A percentile compares a stretch with the other conserved stretches of the same genome.
Conservation (phyloP, 2,113 vertebrate species). For the Puffinus mauretanicus region DNA sequence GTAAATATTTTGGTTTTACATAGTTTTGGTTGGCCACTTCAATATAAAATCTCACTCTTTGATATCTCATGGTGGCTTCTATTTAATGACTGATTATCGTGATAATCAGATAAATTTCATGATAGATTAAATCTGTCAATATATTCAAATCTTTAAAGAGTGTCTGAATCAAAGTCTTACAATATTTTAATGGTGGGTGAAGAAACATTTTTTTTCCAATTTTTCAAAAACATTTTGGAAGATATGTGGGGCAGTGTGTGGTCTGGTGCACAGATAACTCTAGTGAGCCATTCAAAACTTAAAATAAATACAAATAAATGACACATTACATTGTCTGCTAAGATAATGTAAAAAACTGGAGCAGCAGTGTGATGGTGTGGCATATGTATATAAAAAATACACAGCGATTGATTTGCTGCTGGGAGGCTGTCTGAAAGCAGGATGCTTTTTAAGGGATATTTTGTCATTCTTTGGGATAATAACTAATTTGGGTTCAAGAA, state of each 20-base stretch:
- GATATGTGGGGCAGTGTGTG: not conserved
- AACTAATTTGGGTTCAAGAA: not conserved
- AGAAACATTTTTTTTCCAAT: not conserved
- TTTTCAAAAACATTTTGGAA: not conserved
- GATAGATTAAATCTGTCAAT: not conserved
- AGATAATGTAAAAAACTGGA: not conserved
- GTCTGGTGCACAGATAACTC: not conserved
- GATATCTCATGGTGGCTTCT: not conserved
- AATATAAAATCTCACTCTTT: not conserved
- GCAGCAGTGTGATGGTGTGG: not conserved
- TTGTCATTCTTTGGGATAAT: not conserved
- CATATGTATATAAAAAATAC: not conserved
- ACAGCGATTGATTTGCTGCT: not conserved
- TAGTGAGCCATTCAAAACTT: not conserved
- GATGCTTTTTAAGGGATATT: not conserved
- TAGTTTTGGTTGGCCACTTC: not conserved
- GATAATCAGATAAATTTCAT: not conserved
- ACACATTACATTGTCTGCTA: not conserved
- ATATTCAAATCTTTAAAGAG: not conserved
- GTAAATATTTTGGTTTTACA: not conserved
- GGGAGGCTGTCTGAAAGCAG: not conserved
- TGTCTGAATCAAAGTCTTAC: not conserved
- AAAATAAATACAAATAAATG: not conserved
- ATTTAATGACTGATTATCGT: not conserved
- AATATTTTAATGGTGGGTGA: not conserved